Percentiles rank a stretch among this genome's conserved stretches.
These are phyloP conservation scores for Mus musculus DNA, from an alignment of 2,113 vertebrate genomes.

Conservation along the genomic window DNA sequence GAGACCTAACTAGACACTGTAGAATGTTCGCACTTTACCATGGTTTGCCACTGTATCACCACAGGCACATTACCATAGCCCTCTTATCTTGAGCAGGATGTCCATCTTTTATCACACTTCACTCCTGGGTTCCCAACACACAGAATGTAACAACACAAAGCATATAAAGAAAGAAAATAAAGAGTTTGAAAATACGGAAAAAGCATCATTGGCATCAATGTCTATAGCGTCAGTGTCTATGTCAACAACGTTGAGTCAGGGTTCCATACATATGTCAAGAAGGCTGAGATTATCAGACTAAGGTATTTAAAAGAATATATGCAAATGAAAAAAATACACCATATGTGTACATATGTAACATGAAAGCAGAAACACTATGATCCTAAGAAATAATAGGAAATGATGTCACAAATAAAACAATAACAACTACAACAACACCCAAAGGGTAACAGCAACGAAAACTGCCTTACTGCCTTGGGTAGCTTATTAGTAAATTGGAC, in stretches of 20 bases:
- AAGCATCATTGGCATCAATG: neutral
- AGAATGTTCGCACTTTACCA: neutral
- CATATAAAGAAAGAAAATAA: neutral
- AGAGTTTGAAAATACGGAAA: neutral
- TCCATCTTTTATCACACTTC: neutral
- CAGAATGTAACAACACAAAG: too few relatives aligned
- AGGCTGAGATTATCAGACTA: neutral
- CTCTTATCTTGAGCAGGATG: neutral
- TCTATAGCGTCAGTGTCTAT: neutral
- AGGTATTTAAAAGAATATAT: neutral
- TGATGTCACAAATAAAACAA: neutral
- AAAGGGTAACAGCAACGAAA: neutral
- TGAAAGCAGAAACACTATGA: neutral
- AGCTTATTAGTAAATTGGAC: neutral
- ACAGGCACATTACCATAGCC: neutral
- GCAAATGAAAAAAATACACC: neutral
- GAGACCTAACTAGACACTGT: neutral
- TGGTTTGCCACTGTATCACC: neutral
- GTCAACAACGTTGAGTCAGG: neutral
- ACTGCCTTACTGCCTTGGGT: neutral
- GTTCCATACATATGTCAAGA: neutral
- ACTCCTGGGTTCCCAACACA: neutral
- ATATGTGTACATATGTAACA: neutral
- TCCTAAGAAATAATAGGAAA: neutral
- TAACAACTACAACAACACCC: neutral